Evolutionary conservation across 2,113 vertebrate species (phyloP).

Genomic region (Caracal caracal): DNA sequence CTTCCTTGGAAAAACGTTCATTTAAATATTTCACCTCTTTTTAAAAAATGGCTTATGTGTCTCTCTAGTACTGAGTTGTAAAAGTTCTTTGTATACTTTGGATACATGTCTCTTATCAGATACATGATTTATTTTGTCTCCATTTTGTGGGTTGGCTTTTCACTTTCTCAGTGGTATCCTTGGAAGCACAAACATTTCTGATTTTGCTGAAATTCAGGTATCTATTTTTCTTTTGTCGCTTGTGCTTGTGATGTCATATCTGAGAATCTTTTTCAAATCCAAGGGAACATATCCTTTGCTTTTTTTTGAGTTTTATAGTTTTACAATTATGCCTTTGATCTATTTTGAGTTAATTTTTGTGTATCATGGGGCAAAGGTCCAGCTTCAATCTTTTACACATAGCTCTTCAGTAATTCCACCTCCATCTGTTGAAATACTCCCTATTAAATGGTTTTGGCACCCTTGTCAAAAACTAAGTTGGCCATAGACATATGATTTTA

Average conservation of each 20-base stretch:
- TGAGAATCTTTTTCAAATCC: neutral
- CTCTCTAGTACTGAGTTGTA: neutral
- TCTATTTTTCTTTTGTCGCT: neutral
- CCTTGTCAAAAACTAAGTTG: slow-evolving; percentile 1
- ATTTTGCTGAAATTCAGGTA: slow-evolving; percentile 9
- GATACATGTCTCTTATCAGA: neutral
- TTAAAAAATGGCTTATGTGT: neutral
- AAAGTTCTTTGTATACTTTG: neutral
- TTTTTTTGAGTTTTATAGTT: neutral
- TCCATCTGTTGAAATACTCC: neutral
- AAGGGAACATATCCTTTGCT: neutral
- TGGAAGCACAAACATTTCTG: neutral
- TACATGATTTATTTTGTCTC: neutral
- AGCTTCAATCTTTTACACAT: neutral
- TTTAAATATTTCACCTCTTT: neutral
- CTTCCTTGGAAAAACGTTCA: neutral
- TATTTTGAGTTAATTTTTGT: slow-evolving; percentile 40
- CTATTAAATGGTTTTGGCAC: neutral
- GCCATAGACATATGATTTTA: neutral
- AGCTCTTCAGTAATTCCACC: neutral
- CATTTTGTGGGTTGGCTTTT: neutral
- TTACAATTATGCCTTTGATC: neutral
- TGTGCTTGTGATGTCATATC: neutral
- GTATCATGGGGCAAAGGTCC: neutral
- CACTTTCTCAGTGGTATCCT: neutral